A percentile compares a stretch with the other conserved stretches of the same genome.
Conservation (phyloP, 1,140 invertebrate species). For the Globodera rostochiensis region DNA sequence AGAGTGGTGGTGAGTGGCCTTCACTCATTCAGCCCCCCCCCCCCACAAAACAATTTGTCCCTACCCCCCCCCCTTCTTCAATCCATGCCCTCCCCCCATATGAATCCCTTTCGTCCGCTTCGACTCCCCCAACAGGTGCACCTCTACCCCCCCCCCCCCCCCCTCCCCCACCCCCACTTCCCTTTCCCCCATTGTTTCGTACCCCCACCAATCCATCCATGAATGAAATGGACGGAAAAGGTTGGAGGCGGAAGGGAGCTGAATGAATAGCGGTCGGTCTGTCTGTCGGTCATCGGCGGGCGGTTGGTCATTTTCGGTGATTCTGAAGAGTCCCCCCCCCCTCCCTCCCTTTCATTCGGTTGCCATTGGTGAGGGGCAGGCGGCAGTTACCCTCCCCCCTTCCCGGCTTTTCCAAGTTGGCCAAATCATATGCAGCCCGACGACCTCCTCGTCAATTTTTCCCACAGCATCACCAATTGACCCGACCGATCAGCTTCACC, state of each 20-base stretch:
- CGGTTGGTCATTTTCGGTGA: background rate
- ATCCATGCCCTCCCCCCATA: background rate
- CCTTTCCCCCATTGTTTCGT: background rate
- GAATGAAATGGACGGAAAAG: background rate
- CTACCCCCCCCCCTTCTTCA: too few species aligned
- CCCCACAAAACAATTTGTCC: background rate
- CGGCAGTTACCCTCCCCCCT: too few species aligned
- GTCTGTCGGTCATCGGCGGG: background rate
- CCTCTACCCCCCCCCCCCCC: too few species aligned
- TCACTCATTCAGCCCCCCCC: background rate
- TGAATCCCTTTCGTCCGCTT: background rate
- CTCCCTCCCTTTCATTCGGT: background rate
- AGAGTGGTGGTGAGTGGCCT: background rate
- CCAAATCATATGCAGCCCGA: too few species aligned
- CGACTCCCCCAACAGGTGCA: background rate
- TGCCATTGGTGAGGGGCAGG: background rate
- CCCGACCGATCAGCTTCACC: background rate
- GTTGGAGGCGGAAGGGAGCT: background rate
- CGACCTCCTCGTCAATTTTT: background rate
- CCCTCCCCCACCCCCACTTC: too few species aligned
- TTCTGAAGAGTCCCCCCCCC: background rate
- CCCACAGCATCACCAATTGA: background rate
- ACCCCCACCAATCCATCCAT: background rate
- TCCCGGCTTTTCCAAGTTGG: background rate
- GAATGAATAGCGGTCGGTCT: background rate